phyloP scores from a whole-genome alignment of 2,888 invertebrate species.

The Mystacides longicornis region DNA sequence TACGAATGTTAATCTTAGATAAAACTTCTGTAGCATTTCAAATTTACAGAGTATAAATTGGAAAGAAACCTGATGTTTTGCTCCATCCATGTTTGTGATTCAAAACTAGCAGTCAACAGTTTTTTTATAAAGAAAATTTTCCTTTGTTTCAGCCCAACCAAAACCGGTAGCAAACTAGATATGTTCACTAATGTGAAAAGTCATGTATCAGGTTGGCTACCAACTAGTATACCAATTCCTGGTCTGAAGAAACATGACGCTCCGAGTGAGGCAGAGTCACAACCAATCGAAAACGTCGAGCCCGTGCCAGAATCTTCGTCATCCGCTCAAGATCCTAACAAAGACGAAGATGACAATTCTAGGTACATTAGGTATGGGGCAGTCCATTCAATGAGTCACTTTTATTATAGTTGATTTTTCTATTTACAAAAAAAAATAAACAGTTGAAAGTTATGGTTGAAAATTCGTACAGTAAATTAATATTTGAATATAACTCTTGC shows the following conservation, averaged over 20 bases:
- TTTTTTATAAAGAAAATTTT: too few species aligned
- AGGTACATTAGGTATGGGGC: constrained; percentile 73
- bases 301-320: constrained; percentile 40
- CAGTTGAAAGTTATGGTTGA: background rate
- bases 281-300: constrained; percentile 42
- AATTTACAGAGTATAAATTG: too few species aligned
- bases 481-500: too few species aligned
- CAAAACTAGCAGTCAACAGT: too few species aligned
- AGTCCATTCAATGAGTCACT: constrained; percentile 40
- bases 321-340: constrained; percentile 37
- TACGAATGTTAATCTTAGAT: too few species aligned
- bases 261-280: constrained; percentile 33
- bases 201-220: constrained; percentile 80
- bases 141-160: constrained; percentile 54
- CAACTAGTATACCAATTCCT: constrained; percentile 67
- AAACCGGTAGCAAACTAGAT: constrained; percentile 65
- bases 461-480: too few species aligned
- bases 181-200: constrained; percentile 82
- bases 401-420: constrained; percentile 1
- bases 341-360: constrained; percentile 84
- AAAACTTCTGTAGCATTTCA: too few species aligned
- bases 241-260: constrained; percentile 63
- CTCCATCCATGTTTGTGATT: background rate
- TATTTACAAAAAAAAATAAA: background rate
- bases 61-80: too few species aligned